Evolutionary conservation across 2,888 invertebrate species (phyloP).

Genomic region (Spodoptera picta): DNA sequence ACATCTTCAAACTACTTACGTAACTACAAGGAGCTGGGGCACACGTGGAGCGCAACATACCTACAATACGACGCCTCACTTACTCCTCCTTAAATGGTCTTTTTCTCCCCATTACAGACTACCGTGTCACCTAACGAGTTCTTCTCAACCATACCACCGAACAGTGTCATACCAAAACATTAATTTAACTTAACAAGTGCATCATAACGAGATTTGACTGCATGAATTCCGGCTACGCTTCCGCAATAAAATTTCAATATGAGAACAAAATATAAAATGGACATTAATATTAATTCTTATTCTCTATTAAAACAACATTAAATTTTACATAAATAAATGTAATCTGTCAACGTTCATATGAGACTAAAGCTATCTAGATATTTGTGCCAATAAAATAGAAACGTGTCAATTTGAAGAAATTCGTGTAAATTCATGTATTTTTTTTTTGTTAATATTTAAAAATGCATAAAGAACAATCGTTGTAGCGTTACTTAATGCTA

Average conservation of each 20-base stretch:
- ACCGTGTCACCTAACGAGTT: conserved; percentile 38
- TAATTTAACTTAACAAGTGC: conserved; percentile 69
- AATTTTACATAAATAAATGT: conserved; percentile 59
- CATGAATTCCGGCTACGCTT: conserved; percentile 79
- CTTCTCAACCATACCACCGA: conserved; percentile 30
- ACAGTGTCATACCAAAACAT: conserved; percentile 21
- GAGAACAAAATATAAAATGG: conserved; percentile 53
- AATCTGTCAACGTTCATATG: conserved; percentile 67
- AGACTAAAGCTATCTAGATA: conserved; percentile 76
- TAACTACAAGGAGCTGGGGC: conserved; percentile 61
- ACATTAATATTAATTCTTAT: conserved; percentile 50
- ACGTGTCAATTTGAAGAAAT: conserved; percentile 77
- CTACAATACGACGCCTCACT: conserved; percentile 56
- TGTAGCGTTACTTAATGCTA: conserved; percentile 76
- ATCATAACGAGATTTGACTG: conserved; percentile 92
- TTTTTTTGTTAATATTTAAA: conserved; percentile 65
- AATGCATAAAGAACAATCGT: conserved; percentile 82
- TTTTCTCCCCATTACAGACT: conserved; percentile 75
- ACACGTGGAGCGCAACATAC: conserved; percentile 60
- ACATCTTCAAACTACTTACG: conserved; percentile 82
- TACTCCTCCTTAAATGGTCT: conserved; percentile 70
- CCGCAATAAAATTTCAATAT: conserved; percentile 57
- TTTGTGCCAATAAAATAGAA: conserved; percentile 84
- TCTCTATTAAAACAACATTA: conserved; percentile 53
- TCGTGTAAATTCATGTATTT: conserved; percentile 60